Conservation (phyloP, 2,113 vertebrate species). For the Phrynocephalus versicolor region DNA sequence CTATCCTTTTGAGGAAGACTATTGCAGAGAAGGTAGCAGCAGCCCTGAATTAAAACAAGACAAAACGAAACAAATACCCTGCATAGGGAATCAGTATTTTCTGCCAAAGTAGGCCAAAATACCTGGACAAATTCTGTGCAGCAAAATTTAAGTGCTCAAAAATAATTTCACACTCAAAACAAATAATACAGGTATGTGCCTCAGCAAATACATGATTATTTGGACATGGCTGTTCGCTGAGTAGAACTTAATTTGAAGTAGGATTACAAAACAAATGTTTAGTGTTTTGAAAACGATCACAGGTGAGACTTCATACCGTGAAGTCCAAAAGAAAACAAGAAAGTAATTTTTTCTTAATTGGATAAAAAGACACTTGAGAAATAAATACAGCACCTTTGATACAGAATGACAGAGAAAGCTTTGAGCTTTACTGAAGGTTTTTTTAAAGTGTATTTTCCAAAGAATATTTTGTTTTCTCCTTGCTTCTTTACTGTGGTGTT, state of each 20-base stretch:
- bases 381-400: too few relatives aligned
- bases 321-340: not conserved
- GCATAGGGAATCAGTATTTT: not conserved
- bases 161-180: not conserved
- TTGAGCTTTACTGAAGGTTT: too few relatives aligned
- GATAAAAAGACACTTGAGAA: not conserved
- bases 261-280: not conserved
- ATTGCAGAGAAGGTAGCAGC: not conserved
- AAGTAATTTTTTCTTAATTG: not conserved
- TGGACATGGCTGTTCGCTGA: not conserved
- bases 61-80: too few relatives aligned
- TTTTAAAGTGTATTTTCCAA: too few relatives aligned
- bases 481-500: not conserved
- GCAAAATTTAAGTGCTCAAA: not conserved
- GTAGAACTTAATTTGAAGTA: not conserved
- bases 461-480: not conserved
- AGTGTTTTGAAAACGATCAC: not conserved
- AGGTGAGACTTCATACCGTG: not conserved
- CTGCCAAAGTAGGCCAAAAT: constrained; percentile 6
- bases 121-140: not conserved
- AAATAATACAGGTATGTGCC: not conserved
- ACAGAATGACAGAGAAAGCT: too few relatives aligned
- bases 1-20: not conserved
- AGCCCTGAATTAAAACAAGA: not conserved
- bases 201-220: not conserved